Conservation (phyloP, 1,140 invertebrate species). For the Teleopsis dalmanni region DNA sequence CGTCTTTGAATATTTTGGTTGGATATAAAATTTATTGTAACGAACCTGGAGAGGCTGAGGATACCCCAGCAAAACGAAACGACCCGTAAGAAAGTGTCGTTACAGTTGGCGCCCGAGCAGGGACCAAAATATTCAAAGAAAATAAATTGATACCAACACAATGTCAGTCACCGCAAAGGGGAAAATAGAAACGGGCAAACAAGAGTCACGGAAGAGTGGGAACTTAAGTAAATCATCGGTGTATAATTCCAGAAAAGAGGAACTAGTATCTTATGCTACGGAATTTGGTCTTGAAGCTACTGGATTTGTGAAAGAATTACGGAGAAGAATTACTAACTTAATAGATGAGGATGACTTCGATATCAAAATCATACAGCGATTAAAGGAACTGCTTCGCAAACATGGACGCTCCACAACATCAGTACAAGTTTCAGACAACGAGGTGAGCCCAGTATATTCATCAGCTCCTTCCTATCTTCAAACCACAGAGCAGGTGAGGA, state of each 20-base stretch:
- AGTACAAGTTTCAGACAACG: not conserved
- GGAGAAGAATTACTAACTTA: not conserved
- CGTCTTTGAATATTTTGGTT: no score
- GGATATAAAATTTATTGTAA: no score
- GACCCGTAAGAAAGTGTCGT: no score
- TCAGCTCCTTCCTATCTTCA: not conserved
- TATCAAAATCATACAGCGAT: not conserved
- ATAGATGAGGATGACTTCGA: not conserved
- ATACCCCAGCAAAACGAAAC: no score
- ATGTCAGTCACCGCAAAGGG: not conserved
- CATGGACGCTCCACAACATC: not conserved
- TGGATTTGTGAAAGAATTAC: not conserved
- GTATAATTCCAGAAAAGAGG: not conserved
- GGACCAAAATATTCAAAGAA: no score
- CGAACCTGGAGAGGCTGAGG: no score
- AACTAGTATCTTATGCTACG: not conserved
- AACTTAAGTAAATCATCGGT: not conserved
- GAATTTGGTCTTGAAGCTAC: not conserved
- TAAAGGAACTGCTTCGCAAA: not conserved
- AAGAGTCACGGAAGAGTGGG: no score
- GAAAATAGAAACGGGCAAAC: not conserved
- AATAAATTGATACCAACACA: no score
- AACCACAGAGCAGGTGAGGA: not conserved
- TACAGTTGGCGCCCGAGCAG: no score
- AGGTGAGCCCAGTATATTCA: not conserved